phyloP scores from a whole-genome alignment of 2,113 vertebrate species.

The Gracilinanus agilis region DNA sequence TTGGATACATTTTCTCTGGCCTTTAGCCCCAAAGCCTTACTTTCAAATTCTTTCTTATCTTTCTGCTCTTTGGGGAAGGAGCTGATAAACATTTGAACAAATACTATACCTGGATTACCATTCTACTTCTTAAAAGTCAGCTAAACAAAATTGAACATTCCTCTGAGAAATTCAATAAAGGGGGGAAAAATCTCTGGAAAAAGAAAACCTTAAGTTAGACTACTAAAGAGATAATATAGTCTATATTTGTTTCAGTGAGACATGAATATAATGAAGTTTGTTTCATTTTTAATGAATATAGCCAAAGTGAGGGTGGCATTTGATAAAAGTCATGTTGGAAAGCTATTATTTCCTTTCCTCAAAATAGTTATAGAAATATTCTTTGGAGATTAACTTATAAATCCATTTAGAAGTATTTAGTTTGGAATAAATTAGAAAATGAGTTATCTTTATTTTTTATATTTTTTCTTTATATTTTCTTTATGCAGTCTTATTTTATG shows the following conservation, averaged over 20 bases:
- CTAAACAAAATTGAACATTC: not conserved
- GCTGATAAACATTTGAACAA: not conserved
- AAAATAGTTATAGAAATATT: not conserved
- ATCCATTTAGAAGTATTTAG: not conserved
- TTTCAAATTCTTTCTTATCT: not conserved
- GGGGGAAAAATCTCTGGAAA: not conserved
- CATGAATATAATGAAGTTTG: not conserved
- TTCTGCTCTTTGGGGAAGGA: not conserved
- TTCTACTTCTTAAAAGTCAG: not conserved
- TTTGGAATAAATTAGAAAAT: not conserved
- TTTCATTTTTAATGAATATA: not conserved
- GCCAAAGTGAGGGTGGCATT: not conserved
- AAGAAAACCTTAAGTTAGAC: not conserved
- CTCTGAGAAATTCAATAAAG: not conserved
- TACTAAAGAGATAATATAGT: not conserved
- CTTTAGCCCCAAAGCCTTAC: not conserved
- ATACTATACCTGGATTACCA: not conserved
- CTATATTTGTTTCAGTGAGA: not conserved
- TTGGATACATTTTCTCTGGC: not conserved
- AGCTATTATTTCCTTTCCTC: not conserved
- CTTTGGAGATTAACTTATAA: not conserved
- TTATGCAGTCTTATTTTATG: not conserved
- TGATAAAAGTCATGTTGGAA: not conserved
- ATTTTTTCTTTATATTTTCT: too few species aligned
- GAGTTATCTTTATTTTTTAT: too few species aligned